Conservation (phyloP, 2,113 vertebrate genomes). For the Caretta caretta region DNA sequence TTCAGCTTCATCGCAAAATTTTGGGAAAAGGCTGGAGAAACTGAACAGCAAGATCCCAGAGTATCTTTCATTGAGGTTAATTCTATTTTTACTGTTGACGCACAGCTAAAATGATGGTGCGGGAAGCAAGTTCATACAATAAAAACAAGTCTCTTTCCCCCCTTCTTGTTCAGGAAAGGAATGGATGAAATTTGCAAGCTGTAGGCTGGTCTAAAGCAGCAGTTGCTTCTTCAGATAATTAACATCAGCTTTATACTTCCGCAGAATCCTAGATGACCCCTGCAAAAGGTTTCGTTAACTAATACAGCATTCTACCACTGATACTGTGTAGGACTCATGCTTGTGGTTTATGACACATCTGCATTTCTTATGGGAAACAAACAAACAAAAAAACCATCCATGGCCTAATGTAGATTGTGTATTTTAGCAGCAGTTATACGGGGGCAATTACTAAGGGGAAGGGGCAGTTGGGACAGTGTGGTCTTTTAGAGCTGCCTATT, state of each 20-base stretch:
- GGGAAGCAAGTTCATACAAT: not conserved
- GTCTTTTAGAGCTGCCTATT: not conserved
- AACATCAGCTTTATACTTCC: conserved; percentile 13
- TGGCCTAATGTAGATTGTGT: not conserved
- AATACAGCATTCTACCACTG: conserved; percentile 10
- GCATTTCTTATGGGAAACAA: not conserved
- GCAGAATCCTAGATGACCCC: conserved; percentile 5
- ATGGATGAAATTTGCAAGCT: not conserved
- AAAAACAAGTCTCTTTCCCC: conserved; percentile 9
- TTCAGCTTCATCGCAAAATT: not conserved
- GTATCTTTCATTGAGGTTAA: conserved; percentile 4
- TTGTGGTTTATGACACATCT: not conserved
- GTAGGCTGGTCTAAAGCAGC: conserved; percentile 49
- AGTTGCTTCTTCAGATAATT: conserved; percentile 39
- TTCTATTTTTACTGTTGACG: conserved; percentile 32
- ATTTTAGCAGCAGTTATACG: not conserved
- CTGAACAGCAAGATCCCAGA: conserved; percentile 24
- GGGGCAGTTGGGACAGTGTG: not conserved
- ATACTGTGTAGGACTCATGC: not conserved
- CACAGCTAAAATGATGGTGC: not conserved
- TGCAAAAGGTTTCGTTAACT: conserved; percentile 11
- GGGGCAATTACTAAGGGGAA: not conserved
- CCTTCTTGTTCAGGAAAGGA: conserved; percentile 8
- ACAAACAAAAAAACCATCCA: not conserved
- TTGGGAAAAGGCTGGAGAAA: conserved; percentile 28